Base-by-base conservation (phyloP, 2,113 vertebrate genomes). In the Syngnathus floridae region DNA sequence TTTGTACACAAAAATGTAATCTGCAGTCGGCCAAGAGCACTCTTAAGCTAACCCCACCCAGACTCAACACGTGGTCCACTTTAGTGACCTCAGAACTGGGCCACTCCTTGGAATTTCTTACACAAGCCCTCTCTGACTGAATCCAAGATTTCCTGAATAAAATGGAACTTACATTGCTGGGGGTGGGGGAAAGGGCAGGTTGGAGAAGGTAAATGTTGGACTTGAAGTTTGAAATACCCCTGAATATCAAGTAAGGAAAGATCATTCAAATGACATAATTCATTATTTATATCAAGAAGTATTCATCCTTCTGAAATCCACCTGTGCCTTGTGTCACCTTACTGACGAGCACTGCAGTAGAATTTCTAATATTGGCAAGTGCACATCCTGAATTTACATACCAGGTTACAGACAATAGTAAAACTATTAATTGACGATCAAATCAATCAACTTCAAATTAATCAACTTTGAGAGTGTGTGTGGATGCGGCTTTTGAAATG, bases 71-170 rank as follows among this genome's bases (percentile, higher is more conserved):
- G 45, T 80, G 84, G 74, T 73, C 71, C 75, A 75, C 65, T 76
- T 71, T 64, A 74, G 72, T 86, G 82, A 85, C 84, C 80, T 82
- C 77, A 82, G 49, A 66, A 55, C 66, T 37, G 51, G 38, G 82
- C 82, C 77, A 73, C 80, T 82, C 78, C 78, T 81, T 41, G 22
- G 72, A 80, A 74, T 68, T 43, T 77, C 72, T 83, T 84, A 79
- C 51, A 68, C 81, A 85, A 83, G 57, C 60, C 19, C 22, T 62
- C 61, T 72, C 71, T 77, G 52, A 67, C 71, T 77, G 46, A 51
- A 64, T 48, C 35, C 14, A 13, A 36, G 14, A 11, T 61, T 21
- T 38, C 36, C 17, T 60, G 38, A 61, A 41, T 61, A 11, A 61
- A 61, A 74, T 37, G 11, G 13, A 55, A 35, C 54, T 55, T 0